These are phyloP conservation scores for Dasypus novemcinctus DNA, from an alignment of 2,113 vertebrate genomes.

Conservation along the genomic window DNA sequence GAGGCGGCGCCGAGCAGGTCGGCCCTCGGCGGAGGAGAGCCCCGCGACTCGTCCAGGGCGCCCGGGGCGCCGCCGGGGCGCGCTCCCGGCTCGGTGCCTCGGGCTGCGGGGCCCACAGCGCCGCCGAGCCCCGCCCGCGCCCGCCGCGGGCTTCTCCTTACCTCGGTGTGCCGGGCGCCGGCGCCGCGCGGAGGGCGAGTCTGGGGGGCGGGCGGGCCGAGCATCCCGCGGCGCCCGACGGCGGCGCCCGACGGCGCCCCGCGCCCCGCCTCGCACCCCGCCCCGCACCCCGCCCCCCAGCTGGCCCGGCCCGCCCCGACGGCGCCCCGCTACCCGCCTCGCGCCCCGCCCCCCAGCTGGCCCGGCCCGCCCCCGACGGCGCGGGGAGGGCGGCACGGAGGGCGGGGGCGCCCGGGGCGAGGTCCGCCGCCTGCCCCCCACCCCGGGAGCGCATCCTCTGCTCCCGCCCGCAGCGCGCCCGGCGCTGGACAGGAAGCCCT, in stretches of 20 bases:
- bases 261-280: no score
- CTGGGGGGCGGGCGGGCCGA: not conserved
- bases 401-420: not conserved
- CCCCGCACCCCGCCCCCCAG: no score
- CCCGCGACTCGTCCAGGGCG: no score
- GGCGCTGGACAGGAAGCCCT: not conserved
- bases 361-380: not conserved
- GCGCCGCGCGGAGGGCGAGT: not conserved
- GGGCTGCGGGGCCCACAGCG: not conserved
- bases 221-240: constrained; percentile 9
- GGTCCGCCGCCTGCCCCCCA: no score
- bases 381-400: constrained; percentile 9
- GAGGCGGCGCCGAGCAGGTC: fast-evolving
- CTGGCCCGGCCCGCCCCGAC: no score
- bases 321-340: not conserved
- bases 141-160: constrained; percentile 11
- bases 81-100: not conserved
- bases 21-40: fast-evolving
- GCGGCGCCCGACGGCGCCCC: no score
- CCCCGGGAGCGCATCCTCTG: constrained; percentile 61
- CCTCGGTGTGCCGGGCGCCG: not conserved
- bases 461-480: not conserved
- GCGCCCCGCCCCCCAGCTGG: not conserved
- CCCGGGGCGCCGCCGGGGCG: no score
- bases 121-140: no score